Evolutionary conservation across 2,797 vertebrate genomes (phyloP), one percentile per base, ranked within the genome.

Genomic region (Basileuterus tristriatus): DNA sequence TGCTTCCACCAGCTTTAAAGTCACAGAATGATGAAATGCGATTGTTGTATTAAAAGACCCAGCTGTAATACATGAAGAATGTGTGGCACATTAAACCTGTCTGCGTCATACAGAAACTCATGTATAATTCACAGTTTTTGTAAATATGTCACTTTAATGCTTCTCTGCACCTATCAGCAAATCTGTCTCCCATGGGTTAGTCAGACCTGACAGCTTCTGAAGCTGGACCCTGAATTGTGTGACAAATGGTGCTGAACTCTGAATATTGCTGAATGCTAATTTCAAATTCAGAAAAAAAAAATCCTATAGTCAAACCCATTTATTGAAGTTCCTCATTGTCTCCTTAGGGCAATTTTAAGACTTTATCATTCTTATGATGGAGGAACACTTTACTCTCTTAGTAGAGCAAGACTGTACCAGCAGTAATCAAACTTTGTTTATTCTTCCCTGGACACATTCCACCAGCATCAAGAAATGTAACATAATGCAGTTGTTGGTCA

Each of bases 51-150:
- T 94, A 60, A 67, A 56, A 87, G 74, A 82, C 67, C 20, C 67
- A 70, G 29, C 94, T 84, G 74, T 83, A 89, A 52, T 67, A 69
- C 59, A 26, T 46, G 47, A 91, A 64, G 92, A 52, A 88, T 37
- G 29, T 58, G 46, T 82, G 60, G 74, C 4, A 6, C 34, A 47
- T 86, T 88, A 94, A 84, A 89, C 62, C 58, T 60, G 32, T 77
- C 83, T 95, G 46, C 34, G 67, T 94, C 88, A 70, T 93, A 30
- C n/a, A 87, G 85, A 79, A 96, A 64, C 60, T 89, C 74, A 67
- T 94, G 89, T 90, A 82, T 94, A 91, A 95, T 90, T 96, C 83
- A 90, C n/a, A 70, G 37, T 44, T 71, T 88, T 70, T 83, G 81
- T 95, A 96, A 95, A 94, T 91, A 91, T 41, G 56, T 90, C 85